Conservation (phyloP, 2,888 invertebrate genomes). For the Augiades crinisus region DNA sequence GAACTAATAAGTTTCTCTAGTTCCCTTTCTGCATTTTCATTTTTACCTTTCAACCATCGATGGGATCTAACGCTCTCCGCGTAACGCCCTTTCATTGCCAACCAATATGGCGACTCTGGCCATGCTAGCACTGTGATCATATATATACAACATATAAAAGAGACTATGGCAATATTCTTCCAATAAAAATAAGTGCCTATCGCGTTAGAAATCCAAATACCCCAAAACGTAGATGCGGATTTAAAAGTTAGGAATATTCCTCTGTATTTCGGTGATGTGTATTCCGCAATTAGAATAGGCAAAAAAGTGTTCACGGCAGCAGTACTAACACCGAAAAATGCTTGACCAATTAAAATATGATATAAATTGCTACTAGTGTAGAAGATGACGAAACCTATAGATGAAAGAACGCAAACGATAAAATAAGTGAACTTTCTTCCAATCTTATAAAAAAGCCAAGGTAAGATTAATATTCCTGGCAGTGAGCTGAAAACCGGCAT, state of each 20-base stretch:
- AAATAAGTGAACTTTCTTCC: conserved; percentile 38
- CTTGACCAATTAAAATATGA: conserved; percentile 45
- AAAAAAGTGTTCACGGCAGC: conserved; percentile 46
- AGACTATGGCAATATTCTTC: conserved; percentile 46
- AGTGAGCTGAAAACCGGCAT: conserved; percentile 31
- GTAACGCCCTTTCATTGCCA: conserved; percentile 41
- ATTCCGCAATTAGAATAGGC: conserved; percentile 48
- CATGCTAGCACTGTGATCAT: conserved; percentile 36
- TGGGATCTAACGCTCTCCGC: conserved; percentile 39
- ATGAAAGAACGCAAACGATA: conserved; percentile 29
- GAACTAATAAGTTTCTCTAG: conserved; percentile 27
- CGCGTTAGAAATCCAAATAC: conserved; percentile 52
- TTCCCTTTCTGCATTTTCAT: conserved; percentile 40
- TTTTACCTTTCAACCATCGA: conserved; percentile 43
- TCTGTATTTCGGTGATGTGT: conserved; percentile 47
- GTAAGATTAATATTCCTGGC: conserved; percentile 38
- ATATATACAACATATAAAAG: conserved; percentile 36
- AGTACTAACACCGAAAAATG: conserved; percentile 44
- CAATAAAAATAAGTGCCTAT: conserved; percentile 51
- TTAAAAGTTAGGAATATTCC: conserved; percentile 51
- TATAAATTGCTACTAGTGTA: conserved; percentile 45
- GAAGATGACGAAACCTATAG: conserved; percentile 43
- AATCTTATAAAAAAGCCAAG: conserved; percentile 34
- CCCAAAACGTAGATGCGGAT: conserved; percentile 50
- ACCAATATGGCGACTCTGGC: conserved; percentile 50